Evolutionary conservation across 2,113 vertebrate species (phyloP).

Genomic region (Dolichallabes microphthalmus): DNA sequence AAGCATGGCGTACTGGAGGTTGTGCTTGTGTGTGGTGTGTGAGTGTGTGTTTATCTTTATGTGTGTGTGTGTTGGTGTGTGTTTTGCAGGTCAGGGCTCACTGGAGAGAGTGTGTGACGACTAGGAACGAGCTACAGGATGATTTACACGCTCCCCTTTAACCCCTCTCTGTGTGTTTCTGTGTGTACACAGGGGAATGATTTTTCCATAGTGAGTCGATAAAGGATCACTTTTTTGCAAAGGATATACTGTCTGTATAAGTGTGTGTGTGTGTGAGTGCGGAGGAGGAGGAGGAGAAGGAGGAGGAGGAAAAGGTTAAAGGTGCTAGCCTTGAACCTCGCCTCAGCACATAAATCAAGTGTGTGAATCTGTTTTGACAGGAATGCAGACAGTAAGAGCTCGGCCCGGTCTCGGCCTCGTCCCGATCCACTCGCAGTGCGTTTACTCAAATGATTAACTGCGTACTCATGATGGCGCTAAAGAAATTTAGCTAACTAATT

Average conservation of each 20-base stretch:
- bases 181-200: not conserved
- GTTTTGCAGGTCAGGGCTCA: slow-evolving; percentile 39
- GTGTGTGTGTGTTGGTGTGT: slow-evolving; percentile 17
- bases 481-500: not conserved
- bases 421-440: not conserved
- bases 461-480: not conserved
- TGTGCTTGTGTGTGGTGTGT: slow-evolving; percentile 20
- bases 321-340: not conserved
- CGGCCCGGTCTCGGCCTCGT: not conserved
- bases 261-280: not conserved
- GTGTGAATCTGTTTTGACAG: slow-evolving; percentile 17
- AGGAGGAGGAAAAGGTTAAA: slow-evolving; percentile 8
- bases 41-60: slow-evolving; percentile 1
- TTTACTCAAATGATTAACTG: not conserved
- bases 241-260: not conserved
- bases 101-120: slow-evolving; percentile 22
- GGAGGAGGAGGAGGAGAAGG: not conserved
- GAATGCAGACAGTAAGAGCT: not conserved
- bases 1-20: slow-evolving; percentile 21
- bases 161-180: not conserved
- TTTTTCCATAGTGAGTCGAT: slow-evolving; percentile 1
- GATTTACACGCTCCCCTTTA: slow-evolving; percentile 40
- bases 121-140: slow-evolving; percentile 33
- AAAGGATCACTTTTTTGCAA: slow-evolving; percentile 12
- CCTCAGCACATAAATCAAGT: slow-evolving; percentile 12